phyloP scores from a whole-genome alignment of 2,888 invertebrate genomes.

The Leptopilina myrica region DNA sequence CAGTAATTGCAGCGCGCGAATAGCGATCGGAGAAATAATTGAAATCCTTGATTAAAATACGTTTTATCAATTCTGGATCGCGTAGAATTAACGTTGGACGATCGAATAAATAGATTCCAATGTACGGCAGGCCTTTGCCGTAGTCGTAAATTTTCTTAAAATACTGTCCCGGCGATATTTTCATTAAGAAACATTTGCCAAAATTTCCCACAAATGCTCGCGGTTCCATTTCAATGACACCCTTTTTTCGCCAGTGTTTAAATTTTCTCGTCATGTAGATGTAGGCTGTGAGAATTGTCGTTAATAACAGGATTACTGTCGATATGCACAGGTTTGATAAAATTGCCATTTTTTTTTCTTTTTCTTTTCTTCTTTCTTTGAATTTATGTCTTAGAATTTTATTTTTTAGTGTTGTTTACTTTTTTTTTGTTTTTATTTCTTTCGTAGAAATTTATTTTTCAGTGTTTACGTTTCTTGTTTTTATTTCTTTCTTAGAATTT shows the following conservation, averaged over 20 bases:
- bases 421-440: no score
- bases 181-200: slow-evolving; percentile 65
- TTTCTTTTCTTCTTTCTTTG: no score
- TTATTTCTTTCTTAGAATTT: no score
- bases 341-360: not conserved
- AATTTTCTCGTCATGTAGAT: slow-evolving; percentile 68
- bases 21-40: slow-evolving; percentile 74
- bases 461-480: not conserved
- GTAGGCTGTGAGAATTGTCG: slow-evolving; percentile 49
- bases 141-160: slow-evolving; percentile 72
- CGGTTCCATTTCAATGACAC: slow-evolving; percentile 73
- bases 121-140: slow-evolving; percentile 67
- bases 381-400: no score
- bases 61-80: slow-evolving; percentile 77
- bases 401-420: no score
- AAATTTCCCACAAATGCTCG: slow-evolving; percentile 76
- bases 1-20: slow-evolving; percentile 67
- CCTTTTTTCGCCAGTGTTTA: slow-evolving; percentile 72
- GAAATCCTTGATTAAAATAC: slow-evolving; percentile 77
- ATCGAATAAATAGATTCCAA: slow-evolving; percentile 74
- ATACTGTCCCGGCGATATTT: slow-evolving; percentile 68
- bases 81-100: slow-evolving; percentile 76
- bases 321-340: not conserved
- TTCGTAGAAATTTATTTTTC: no score
- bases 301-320: not conserved